phyloP scores from a whole-genome alignment of 2,888 invertebrate genomes.

The Chrysolina haemoptera region DNA sequence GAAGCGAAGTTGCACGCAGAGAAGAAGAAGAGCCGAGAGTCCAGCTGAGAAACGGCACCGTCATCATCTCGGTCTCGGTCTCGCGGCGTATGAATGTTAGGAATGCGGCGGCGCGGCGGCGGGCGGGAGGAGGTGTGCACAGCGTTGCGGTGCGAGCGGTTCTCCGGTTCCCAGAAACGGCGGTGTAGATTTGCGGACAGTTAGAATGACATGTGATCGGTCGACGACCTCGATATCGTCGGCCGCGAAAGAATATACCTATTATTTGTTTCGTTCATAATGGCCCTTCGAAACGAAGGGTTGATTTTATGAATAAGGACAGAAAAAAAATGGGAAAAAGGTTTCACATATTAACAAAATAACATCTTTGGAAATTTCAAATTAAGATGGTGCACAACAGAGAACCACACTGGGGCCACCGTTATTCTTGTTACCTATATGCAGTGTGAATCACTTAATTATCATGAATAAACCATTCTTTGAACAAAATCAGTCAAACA shows the following conservation, averaged over 20 bases:
- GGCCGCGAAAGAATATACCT: not conserved
- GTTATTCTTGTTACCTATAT: no score
- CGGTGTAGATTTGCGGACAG: slow-evolving; percentile 68
- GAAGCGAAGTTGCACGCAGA: not conserved
- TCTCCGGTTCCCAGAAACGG: slow-evolving; percentile 68
- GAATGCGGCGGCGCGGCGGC: slow-evolving; percentile 56
- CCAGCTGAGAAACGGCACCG: slow-evolving; percentile 24
- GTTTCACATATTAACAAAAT: no score
- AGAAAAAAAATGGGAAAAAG: no score
- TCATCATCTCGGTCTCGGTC: slow-evolving; percentile 1
- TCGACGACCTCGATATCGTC: slow-evolving; percentile 68
- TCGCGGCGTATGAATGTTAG: slow-evolving; percentile 32
- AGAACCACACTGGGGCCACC: no score
- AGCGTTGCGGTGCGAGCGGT: slow-evolving; percentile 55
- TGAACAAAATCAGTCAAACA: no score
- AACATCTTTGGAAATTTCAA: no score
- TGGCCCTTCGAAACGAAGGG: not conserved
- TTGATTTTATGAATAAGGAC: not conserved
- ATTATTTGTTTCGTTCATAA: not conserved
- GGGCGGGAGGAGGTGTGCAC: slow-evolving; percentile 13
- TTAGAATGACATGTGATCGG: slow-evolving; percentile 68
- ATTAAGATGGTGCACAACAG: no score
- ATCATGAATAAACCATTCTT: no score
- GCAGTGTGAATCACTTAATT: no score
- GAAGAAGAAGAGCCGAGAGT: not conserved